Percentiles rank a stretch among this genome's conserved stretches.
phyloP scores from a whole-genome alignment of 2,113 vertebrate genomes.

The Lepus timidus region DNA sequence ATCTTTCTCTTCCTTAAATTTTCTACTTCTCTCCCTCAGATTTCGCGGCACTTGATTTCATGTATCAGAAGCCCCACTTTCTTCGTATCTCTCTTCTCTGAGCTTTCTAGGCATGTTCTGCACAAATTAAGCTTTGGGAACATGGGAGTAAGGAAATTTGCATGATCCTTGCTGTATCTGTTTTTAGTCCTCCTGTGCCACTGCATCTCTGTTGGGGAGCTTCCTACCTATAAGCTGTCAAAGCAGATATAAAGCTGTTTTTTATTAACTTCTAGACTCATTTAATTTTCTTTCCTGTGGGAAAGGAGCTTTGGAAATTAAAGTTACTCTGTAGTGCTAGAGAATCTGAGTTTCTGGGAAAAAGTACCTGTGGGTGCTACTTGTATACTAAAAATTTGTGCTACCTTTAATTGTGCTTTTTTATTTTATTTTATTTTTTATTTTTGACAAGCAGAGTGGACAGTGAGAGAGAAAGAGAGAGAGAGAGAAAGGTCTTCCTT shows the following conservation, averaged over 20 bases:
- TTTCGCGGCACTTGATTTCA: not conserved
- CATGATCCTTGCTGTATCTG: not conserved
- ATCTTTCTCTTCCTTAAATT: not conserved
- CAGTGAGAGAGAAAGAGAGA: no score
- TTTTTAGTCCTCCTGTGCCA: not conserved
- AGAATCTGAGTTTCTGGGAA: not conserved
- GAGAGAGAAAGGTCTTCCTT: no score
- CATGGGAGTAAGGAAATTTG: not conserved
- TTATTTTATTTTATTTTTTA: no score
- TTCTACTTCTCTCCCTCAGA: not conserved
- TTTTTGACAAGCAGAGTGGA: no score
- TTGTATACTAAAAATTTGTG: not conserved
- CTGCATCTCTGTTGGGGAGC: not conserved
- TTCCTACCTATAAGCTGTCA: not conserved
- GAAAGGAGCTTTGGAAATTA: not conserved
- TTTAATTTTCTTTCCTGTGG: not conserved
- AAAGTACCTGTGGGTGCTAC: not conserved
- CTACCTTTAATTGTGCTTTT: not conserved
- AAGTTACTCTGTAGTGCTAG: not conserved
- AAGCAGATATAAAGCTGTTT: not conserved
- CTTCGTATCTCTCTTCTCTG: not conserved
- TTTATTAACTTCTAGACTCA: not conserved
- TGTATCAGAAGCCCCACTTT: not conserved
- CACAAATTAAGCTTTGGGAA: not conserved
- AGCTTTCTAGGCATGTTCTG: not conserved